Conservation (phyloP, 1,140 invertebrate genomes). For the Psilanteris sp. region DNA sequence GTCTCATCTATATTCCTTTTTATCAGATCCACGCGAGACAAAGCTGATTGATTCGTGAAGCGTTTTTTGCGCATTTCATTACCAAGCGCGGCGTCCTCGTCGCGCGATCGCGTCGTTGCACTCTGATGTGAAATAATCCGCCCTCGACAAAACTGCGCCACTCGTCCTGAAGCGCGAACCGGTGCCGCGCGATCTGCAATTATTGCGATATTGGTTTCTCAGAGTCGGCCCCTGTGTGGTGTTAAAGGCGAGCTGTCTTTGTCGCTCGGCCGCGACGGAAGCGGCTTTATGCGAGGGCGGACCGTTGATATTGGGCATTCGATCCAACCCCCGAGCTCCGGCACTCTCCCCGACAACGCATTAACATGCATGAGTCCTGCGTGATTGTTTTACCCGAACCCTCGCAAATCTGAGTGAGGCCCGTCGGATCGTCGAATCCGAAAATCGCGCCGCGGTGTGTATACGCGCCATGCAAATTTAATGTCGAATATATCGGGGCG, state of each 20-base stretch:
- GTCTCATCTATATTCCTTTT: conserved; percentile 45
- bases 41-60: conserved; percentile 37
- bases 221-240: conserved; percentile 64
- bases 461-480: conserved; percentile 75
- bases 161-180: conserved; percentile 50
- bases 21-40: conserved; percentile 30
- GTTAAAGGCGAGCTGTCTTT: conserved; percentile 51
- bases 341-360: conserved; percentile 74
- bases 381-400: conserved; percentile 79
- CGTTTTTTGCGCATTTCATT: conserved; percentile 57
- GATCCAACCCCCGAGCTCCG: conserved; percentile 75
- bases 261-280: conserved; percentile 22
- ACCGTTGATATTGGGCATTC: conserved; percentile 78
- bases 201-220: conserved; percentile 76
- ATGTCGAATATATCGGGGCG: conserved; percentile 65
- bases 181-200: conserved; percentile 65
- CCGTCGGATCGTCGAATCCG: conserved; percentile 66
- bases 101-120: background rate
- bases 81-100: conserved; percentile 1
- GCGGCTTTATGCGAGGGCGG: conserved; percentile 70
- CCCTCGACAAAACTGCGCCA: conserved; percentile 57
- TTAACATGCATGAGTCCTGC: conserved; percentile 80
- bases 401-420: conserved; percentile 74
- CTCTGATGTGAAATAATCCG: conserved; percentile 47
- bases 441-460: conserved; percentile 63